Conservation (phyloP, 2,888 invertebrate species). For the Temnothorax unifasciatus region DNA sequence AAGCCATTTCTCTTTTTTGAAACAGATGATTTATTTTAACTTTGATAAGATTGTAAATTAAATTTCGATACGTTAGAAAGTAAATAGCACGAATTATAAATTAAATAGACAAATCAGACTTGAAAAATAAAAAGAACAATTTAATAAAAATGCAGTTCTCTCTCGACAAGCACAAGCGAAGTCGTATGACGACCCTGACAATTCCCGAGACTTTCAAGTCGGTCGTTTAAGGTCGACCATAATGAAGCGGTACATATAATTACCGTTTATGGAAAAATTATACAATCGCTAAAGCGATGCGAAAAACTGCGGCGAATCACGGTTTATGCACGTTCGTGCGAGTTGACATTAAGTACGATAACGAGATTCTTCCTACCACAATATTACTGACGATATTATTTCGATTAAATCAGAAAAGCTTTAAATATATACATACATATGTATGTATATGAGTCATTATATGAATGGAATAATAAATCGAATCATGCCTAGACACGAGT, state of each 20-base stretch:
- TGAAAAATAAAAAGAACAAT: not conserved
- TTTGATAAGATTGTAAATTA: not conserved
- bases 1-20: not conserved
- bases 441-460: not conserved
- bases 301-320: not conserved
- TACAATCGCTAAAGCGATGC: not conserved
- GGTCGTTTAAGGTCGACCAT: not conserved
- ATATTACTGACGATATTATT: not conserved
- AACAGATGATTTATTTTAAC: not conserved
- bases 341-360: not conserved
- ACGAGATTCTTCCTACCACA: not conserved
- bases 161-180: no score
- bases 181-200: not conserved
- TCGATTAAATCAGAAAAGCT: not conserved
- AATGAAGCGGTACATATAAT: slow-evolving; percentile 16
- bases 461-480: not conserved
- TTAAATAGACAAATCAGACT: not conserved
- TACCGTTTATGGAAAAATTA: slow-evolving; percentile 16
- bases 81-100: not conserved
- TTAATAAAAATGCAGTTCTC: not conserved
- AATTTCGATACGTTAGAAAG: slow-evolving; percentile 4
- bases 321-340: not conserved
- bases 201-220: not conserved
- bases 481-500: not conserved
- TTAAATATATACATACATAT: no score